These are phyloP conservation scores for Pilophorus perplexus DNA, from an alignment of 2,888 invertebrate genomes.

Conservation along the genomic window DNA sequence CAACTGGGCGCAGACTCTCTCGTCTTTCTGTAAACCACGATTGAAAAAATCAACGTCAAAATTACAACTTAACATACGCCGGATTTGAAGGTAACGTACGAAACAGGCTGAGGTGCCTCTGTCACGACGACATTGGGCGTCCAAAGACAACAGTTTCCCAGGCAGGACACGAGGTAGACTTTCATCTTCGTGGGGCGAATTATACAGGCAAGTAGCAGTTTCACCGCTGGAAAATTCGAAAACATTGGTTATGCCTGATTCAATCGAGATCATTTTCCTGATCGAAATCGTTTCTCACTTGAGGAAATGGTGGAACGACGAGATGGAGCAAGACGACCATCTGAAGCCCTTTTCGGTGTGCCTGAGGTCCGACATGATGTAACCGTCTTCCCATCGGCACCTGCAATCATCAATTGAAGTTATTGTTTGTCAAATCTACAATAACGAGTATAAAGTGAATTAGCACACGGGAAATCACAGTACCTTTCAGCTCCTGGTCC, in stretches of 20 bases:
- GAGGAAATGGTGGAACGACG: conserved; percentile 91
- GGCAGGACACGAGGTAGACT: conserved; percentile 83
- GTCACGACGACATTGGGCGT: conserved; percentile 90
- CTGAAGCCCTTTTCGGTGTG: conserved; percentile 93
- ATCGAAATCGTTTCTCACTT: conserved; percentile 82
- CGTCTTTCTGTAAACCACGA: conserved; percentile 89
- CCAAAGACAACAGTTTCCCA: conserved; percentile 81
- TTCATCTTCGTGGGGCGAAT: conserved; percentile 90
- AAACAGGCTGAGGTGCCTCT: conserved; percentile 83
- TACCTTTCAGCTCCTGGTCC: conserved; percentile 86
- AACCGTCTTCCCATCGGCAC: conserved; percentile 94
- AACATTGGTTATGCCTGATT: not conserved
- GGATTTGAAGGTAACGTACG: conserved; percentile 57
- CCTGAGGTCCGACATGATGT: conserved; percentile 90
- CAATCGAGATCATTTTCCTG: too few relatives aligned
- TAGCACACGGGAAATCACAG: too few relatives aligned
- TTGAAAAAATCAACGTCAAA: conserved; percentile 14
- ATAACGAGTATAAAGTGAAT: too few relatives aligned
- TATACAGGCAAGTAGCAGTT: conserved; percentile 88
- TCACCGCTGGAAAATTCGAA: conserved; percentile 69
- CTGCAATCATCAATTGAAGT: too few relatives aligned
- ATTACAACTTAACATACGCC: not conserved
- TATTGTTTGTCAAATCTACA: too few relatives aligned
- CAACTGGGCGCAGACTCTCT: conserved; percentile 89
- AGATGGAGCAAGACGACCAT: conserved; percentile 90